phyloP scores from a whole-genome alignment of 2,113 vertebrate genomes.

The Odontesthes bonariensis region DNA sequence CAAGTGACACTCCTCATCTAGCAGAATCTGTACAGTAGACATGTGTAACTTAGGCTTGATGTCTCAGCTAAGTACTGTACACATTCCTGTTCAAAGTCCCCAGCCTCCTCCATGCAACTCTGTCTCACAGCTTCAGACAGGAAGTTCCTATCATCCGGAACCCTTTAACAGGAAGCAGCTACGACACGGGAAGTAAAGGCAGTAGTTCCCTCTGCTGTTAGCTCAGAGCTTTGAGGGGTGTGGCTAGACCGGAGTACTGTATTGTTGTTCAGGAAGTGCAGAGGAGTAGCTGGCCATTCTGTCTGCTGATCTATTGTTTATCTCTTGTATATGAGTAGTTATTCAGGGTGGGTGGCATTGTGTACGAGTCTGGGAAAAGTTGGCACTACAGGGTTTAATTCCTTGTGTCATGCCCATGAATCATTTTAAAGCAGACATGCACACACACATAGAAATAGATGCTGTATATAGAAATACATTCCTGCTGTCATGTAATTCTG shows the following conservation, averaged over 20 bases:
- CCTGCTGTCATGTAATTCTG: conserved; percentile 23
- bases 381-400: conserved; percentile 48
- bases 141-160: conserved; percentile 73
- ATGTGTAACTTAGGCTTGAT: background rate
- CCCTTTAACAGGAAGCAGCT: conserved; percentile 76
- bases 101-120: conserved; percentile 20
- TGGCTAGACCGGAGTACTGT: conserved; percentile 53
- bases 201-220: conserved; percentile 51
- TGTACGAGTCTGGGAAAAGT: conserved; percentile 56
- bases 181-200: conserved; percentile 76
- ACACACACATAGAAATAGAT: background rate
- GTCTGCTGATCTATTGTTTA: conserved; percentile 73
- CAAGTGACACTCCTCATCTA: background rate
- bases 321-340: conserved; percentile 56
- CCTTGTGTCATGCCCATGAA: conserved; percentile 21
- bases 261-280: conserved; percentile 82
- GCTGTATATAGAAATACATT: background rate
- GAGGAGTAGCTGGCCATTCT: conserved; percentile 64
- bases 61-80: background rate
- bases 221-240: conserved; percentile 55
- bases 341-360: conserved; percentile 63
- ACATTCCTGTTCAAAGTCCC: conserved; percentile 12
- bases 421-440: conserved; percentile 1
- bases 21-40: background rate
- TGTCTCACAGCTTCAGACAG: conserved; percentile 64